A percentile compares a stretch with the other conserved stretches of the same genome.
phyloP scores from a whole-genome alignment of 1,140 invertebrate species.

The Sitobion miscanthi region DNA sequence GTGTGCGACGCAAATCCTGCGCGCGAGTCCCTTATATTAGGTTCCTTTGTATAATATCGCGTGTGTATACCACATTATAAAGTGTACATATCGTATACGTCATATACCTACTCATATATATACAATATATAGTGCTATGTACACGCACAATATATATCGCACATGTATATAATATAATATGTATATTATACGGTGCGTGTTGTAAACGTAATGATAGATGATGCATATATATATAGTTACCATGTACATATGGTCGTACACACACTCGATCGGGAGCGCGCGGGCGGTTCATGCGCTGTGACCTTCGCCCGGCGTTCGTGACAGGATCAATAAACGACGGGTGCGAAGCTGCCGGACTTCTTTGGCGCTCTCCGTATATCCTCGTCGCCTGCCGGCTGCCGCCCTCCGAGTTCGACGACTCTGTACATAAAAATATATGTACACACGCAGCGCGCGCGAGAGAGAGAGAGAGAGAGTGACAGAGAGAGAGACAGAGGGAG shows the following conservation, averaged over 20 bases:
- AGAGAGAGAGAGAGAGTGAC: no score
- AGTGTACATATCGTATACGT: no score
- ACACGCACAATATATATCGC: not conserved
- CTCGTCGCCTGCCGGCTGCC: not conserved
- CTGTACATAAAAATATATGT: not conserved
- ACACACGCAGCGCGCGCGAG: no score
- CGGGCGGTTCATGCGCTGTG: slow-evolving; percentile 30
- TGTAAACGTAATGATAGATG: not conserved
- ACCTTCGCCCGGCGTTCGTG: slow-evolving; percentile 20
- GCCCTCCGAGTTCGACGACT: not conserved
- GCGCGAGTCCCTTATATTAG: not conserved
- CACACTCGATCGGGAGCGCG: not conserved
- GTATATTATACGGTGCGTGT: not conserved
- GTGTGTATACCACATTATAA: not conserved
- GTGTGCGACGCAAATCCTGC: not conserved
- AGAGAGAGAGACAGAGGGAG: no score
- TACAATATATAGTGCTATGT: not conserved
- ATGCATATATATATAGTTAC: not conserved
- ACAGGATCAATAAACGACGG: slow-evolving; percentile 37
- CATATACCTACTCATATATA: not conserved
- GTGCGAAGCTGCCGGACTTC: slow-evolving; percentile 1
- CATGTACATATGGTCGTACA: not conserved
- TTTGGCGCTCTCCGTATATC: not conserved
- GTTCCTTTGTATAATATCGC: not conserved
- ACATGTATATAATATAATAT: not conserved